A percentile compares a stretch with the other conserved stretches of the same genome.
These are phyloP conservation scores for Oreochromis tanganicae DNA, from an alignment of 2,113 vertebrate species.

Conservation along the genomic window DNA sequence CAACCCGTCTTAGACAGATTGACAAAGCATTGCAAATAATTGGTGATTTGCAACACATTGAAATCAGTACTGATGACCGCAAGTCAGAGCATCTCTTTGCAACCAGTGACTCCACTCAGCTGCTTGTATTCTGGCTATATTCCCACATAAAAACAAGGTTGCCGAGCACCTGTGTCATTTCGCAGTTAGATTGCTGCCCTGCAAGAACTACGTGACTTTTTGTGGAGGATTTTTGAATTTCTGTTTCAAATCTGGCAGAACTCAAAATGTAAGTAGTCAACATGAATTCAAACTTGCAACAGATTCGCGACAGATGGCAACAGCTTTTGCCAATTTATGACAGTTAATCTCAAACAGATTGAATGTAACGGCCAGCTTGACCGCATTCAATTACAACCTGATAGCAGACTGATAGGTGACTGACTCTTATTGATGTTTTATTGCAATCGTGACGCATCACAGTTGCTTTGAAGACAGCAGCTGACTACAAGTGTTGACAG, in stretches of 20 bases:
- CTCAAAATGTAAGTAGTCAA: too few relatives aligned
- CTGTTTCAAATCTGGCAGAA: neutral
- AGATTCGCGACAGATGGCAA: neutral
- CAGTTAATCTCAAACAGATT: neutral
- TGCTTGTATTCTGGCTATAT: neutral
- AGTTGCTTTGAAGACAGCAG: neutral
- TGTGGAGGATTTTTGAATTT: neutral
- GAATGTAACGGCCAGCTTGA: neutral
- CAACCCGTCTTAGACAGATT: neutral
- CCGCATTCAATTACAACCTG: neutral
- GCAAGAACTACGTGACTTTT: neutral
- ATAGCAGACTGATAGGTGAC: neutral
- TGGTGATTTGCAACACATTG: neutral
- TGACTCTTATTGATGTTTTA: neutral
- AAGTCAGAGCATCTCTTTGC: neutral
- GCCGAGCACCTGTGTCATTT: neutral
- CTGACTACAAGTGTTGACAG: fast-evolving
- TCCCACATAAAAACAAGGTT: neutral
- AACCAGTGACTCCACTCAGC: neutral
- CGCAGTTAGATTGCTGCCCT: neutral
- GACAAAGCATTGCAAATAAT: fast-evolving
- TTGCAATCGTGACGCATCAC: neutral
- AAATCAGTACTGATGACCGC: fast-evolving
- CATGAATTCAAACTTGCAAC: neutral
- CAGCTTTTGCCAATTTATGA: neutral